Base-by-base conservation (phyloP, 2,888 invertebrate species). In the Griposia aprilina region DNA sequence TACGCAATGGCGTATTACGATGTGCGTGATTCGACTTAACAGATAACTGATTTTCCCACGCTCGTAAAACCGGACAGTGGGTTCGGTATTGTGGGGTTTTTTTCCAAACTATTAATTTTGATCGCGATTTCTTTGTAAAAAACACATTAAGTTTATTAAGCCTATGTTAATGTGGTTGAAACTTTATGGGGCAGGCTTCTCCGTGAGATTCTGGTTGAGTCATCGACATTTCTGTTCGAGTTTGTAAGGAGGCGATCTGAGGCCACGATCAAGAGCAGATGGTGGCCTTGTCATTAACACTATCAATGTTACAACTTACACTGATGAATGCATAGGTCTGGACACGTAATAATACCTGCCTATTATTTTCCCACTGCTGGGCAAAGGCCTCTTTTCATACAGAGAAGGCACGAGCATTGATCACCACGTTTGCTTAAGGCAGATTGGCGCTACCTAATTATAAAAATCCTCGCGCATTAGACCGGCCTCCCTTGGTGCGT, bases 11-110 rank as follows among this genome's bases (percentile, higher is more conserved):
- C 78, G 74, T 88, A 89, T 89, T 91, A 89, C 80, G 88, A 84
- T 77, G 86, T 79, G 85, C 88, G 83, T 81, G 86, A 86, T 89
- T 85, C 91, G 83, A 88, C 80, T 86, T 82, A 80, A 81, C 80
- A 78, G 89, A 89, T 91, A 90, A 88, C 90, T 87, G 88, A 91
- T 90, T 87, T 94, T 94, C 94, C 93, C 94, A 94, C 94, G 94
- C 83, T 92, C 90, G 82, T 91, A 88, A 90, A 91, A 87, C 88
- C 77, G 86, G 62, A 69, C 85, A 68, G 78, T 66, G 69, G 73
- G 81, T 84, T 88, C 71, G 70, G 88, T 76, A 85, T 86, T 76
- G 78, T 86, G 83, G 85, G 88, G 87, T 87, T 89, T 90, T 90
- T 90, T 89, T 79, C 89, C 89, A 76, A 90, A 89, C 91, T 90